Evolutionary conservation across 2,113 vertebrate genomes (phyloP).

Genomic region (Pristiophorus japonicus): DNA sequence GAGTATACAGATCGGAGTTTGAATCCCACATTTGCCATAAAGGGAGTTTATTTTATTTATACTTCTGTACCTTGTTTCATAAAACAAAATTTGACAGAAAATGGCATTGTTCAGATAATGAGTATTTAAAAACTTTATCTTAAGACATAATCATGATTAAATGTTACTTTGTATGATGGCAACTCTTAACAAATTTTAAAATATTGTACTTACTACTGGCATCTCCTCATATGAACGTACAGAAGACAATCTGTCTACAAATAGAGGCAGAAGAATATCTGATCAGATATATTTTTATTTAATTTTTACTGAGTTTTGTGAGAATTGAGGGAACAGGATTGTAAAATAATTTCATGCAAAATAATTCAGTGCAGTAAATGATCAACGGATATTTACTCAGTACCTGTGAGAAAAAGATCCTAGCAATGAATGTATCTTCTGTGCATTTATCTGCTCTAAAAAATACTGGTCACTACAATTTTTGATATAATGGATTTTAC

Average conservation of each 20-base stretch:
- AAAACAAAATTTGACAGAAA: neutral
- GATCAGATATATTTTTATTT: neutral
- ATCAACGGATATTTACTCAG: neutral
- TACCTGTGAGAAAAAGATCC: neutral
- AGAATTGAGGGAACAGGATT: neutral
- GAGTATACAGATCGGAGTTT: neutral
- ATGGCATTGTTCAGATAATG: neutral
- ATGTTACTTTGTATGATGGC: neutral
- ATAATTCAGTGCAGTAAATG: neutral
- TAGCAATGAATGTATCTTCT: neutral
- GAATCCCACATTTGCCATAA: neutral
- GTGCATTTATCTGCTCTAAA: neutral
- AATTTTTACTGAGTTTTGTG: neutral
- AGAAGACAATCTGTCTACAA: conserved; percentile 70
- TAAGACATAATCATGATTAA: neutral
- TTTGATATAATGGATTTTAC: no score
- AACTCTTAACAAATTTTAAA: neutral
- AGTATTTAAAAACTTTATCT: neutral
- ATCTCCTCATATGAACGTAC: conserved; percentile 73
- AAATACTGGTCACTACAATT: no score
- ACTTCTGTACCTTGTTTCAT: neutral
- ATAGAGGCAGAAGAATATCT: conserved; percentile 43
- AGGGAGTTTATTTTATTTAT: no score
- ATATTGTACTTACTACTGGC: conserved; percentile 61
- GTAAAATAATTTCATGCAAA: conserved; percentile 10